Evolutionary conservation across 2,888 invertebrate genomes (phyloP).

Genomic region (Adineta ricciae): DNA sequence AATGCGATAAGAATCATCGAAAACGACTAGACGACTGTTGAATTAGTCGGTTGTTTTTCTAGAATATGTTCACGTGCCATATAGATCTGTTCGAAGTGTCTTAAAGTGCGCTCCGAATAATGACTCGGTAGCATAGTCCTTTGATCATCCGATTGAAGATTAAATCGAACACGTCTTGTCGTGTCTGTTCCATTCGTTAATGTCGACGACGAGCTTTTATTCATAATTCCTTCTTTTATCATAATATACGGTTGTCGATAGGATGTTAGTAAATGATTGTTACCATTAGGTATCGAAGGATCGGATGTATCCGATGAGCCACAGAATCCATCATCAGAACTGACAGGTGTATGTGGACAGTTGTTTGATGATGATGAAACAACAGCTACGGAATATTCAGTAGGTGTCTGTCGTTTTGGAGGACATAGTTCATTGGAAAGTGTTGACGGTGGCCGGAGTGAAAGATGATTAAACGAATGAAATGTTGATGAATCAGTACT

Average conservation of each 20-base stretch:
- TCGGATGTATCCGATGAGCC: background rate
- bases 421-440: background rate
- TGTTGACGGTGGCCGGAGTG: background rate
- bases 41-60: background rate
- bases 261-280: background rate
- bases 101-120: background rate
- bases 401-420: background rate
- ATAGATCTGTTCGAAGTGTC: background rate
- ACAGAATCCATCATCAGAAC: constrained; percentile 19
- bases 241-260: background rate
- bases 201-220: background rate
- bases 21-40: background rate
- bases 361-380: background rate
- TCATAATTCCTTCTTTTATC: background rate
- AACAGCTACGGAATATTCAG: background rate
- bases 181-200: background rate
- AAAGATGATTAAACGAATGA: background rate
- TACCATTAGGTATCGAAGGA: background rate
- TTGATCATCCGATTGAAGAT: background rate
- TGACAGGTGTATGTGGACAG: background rate
- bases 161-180: constrained; percentile 1
- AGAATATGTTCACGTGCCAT: background rate
- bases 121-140: background rate
- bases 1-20: no score
- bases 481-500: background rate